Percentiles rank a stretch among this genome's conserved stretches.
These are phyloP conservation scores for Rhombomys opimus DNA, from an alignment of 2,113 vertebrate species.

Conservation along the genomic window DNA sequence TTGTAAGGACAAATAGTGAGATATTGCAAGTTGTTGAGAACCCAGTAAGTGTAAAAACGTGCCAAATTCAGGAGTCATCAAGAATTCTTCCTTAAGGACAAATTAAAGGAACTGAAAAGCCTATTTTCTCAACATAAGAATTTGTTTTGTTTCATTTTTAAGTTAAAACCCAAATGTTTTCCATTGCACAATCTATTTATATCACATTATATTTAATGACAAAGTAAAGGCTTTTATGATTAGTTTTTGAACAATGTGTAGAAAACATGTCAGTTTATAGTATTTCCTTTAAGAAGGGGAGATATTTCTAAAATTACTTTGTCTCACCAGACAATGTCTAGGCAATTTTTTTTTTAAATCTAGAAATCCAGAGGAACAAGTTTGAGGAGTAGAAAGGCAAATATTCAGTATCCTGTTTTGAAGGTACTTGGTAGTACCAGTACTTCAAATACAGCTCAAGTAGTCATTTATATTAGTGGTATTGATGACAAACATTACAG, in stretches of 20 bases:
- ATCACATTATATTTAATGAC: background rate
- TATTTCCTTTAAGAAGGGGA: background rate
- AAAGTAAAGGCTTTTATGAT: background rate
- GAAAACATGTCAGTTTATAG: background rate
- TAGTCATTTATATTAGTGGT: too few relatives aligned
- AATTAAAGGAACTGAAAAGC: background rate
- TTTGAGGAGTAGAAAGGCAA: background rate
- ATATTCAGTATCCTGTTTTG: background rate
- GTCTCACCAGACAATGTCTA: background rate
- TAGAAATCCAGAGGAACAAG: background rate
- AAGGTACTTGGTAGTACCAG: background rate
- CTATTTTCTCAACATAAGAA: background rate
- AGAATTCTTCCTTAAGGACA: background rate
- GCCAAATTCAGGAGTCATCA: background rate
- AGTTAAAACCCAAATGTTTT: background rate
- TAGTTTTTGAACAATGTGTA: background rate
- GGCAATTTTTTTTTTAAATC: background rate
- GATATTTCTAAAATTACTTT: background rate
- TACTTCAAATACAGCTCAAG: background rate
- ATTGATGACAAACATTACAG: background rate
- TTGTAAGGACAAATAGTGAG: background rate
- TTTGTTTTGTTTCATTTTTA: background rate
- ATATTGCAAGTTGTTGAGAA: background rate
- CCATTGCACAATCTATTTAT: background rate
- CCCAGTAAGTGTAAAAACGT: background rate